Percentiles rank a stretch among this genome's conserved stretches.
Evolutionary conservation across 1,140 invertebrate genomes (phyloP).

Genomic region (Archegozetes longisetosus): DNA sequence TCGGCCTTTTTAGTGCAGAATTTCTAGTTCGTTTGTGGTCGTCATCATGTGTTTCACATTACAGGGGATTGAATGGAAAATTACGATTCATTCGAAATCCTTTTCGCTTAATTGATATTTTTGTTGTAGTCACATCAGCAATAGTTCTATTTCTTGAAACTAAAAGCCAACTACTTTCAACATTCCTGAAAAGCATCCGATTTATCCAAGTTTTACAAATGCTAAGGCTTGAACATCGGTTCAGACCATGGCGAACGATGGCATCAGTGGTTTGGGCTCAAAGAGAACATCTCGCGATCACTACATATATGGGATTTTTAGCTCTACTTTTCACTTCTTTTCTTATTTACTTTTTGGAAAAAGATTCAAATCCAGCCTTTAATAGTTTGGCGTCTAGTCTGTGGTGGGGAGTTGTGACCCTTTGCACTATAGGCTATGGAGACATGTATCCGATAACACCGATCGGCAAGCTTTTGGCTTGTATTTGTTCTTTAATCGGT

Average conservation of each 20-base stretch:
- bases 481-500: conserved; percentile 7
- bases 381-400: conserved; percentile 3
- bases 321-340: conserved; percentile 8
- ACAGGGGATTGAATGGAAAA: neutral
- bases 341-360: conserved; percentile 13
- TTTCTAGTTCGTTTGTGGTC: neutral
- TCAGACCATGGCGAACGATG: conserved; percentile 11
- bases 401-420: conserved; percentile 12
- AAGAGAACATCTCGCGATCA: conserved; percentile 10
- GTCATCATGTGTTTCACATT: neutral
- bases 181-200: conserved; percentile 1
- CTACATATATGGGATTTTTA: conserved; percentile 12
- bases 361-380: conserved; percentile 2
- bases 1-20: conserved; percentile 34
- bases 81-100: neutral
- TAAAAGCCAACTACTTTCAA: neutral
- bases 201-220: conserved; percentile 14
- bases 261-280: conserved; percentile 3
- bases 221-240: conserved; percentile 7
- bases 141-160: neutral
- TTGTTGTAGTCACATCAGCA: neutral
- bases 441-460: conserved; percentile 10
- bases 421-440: conserved; percentile 11
- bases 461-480: conserved; percentile 10
- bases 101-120: conserved; percentile 7